Evolutionary conservation across 2,888 invertebrate genomes (phyloP), one percentile per base, ranked within the genome.

Genomic region (Sepiola atlantica): DNA sequence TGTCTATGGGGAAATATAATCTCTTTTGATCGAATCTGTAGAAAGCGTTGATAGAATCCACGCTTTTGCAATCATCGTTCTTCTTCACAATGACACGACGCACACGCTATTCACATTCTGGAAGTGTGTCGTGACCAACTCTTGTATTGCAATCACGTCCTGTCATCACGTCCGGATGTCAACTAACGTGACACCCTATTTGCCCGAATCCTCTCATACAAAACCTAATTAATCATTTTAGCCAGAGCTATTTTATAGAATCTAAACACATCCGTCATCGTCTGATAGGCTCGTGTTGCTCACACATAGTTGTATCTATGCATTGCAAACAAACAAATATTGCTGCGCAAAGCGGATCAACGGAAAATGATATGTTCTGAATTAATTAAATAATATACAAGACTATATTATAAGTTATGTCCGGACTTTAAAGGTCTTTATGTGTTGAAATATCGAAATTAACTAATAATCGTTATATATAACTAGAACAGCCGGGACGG

Each of bases 111-210:
- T 77, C 77, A 77, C n/a, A 77, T 77, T 20, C n/a, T 77, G 77
- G 77, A 77, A 32, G 77, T 77, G n/a, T 77, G 77, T 77, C 77
- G 77, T 77, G 77, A 77, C 77, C n/a, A 77, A n/a, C n/a, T 77
- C 77, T 77, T 4, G n/a, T n/a, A 18, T 77, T 77, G 16, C 77
- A 77, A 77, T 77, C 77, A 77, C 77, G 77, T n/a, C 32, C n/a
- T 77, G 21, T 14, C 14, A 32, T 77, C 77, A 77, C 77, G 77
- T 32, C 77, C 77, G 32, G 77, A 77, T 77, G n/a, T 16, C 77
- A 77, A 77, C 77, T 77, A 77, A 32, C n/a, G 32, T 77, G 77
- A 77, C n/a, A n/a, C 77, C n/a, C n/a, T 16, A 77, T 77, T 32
- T 32, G 77, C 77, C n/a, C 16, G 77, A 16, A 77, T 32, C 14